Base-by-base conservation (phyloP, 92 coral and sea anemone species). In the Paragorgia papillata region DNA sequence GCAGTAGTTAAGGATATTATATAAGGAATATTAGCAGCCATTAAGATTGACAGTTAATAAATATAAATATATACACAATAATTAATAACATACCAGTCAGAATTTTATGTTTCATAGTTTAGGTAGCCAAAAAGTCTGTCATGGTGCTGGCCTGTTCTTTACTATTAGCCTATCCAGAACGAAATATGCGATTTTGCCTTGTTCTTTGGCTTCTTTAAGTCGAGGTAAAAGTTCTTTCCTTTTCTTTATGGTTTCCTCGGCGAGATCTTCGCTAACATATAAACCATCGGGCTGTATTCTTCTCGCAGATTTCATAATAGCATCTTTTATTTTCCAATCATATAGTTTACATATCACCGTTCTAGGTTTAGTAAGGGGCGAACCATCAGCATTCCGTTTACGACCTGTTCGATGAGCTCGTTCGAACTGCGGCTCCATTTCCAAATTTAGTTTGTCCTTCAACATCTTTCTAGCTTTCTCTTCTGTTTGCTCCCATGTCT, bases 291-390 rank as follows among this genome's bases (percentile, higher is more conserved):
- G 79, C 62, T 80, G 68, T 54, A 51, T 41, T 25, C 80, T 60
- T 73, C 80, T 28, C 14, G 55, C 80, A 20, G 24, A 48, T 48
- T 71, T 81, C 64, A 81, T 43, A 53, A 71, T 49, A 29, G 48
- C 46, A 60, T 75, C 74, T 56, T 74, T 58, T 33, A 55, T 28
- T 74, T 81, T 81, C 80, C 73, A 70, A 33, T 81, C 85, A 61
- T 81, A 71, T 53, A 81, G 58, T 60, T 81, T 81, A 46, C 85
- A 71, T 57, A 81, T 70, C 57, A 81, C 54, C 64, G 85, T 81
- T 59, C 66, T 62, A 60, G 66, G 75, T 62, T 55, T 73, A 4
- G 32, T 4, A 8, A 27, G 28, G 34, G 51, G 37, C n/a, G 79
- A 50, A 24, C 69, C 66, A 73, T 55, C 79, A 18, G 24, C 31